Evolutionary conservation across 2,797 vertebrate genomes (phyloP).

Genomic region (Clangula hyemalis): DNA sequence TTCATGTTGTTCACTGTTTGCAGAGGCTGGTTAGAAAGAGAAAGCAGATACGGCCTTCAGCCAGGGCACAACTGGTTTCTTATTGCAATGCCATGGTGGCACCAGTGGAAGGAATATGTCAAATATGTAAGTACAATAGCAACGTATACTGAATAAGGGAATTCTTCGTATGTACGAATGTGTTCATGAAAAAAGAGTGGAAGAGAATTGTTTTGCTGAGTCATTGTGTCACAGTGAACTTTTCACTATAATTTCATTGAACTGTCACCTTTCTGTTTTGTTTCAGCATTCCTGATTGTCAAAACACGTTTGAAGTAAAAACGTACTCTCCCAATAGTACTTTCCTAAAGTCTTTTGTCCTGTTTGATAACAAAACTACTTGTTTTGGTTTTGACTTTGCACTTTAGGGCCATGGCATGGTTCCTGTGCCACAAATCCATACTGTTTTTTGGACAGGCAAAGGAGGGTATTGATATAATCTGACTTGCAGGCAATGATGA

Average conservation of each 20-base stretch:
- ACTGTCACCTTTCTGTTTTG: not conserved
- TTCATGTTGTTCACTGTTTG: not conserved
- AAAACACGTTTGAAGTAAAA: not conserved
- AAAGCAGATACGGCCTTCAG: slow-evolving; percentile 95
- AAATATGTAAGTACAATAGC: slow-evolving; percentile 92
- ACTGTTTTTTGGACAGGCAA: not conserved
- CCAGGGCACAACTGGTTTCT: slow-evolving; percentile 96
- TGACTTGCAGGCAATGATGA: not conserved
- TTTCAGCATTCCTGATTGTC: not conserved
- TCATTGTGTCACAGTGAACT: not conserved
- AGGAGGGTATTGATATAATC: not conserved
- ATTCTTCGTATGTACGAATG: not conserved
- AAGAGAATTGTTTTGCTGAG: slow-evolving; percentile 26
- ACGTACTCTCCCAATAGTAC: not conserved
- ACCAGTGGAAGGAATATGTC: slow-evolving; percentile 98
- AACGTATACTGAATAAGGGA: not conserved
- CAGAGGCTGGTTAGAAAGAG: slow-evolving; percentile 97
- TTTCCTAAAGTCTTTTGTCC: not conserved
- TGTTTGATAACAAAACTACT: not conserved
- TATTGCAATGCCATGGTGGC: slow-evolving; percentile 98
- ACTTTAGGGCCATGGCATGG: not conserved
- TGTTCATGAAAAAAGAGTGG: not conserved
- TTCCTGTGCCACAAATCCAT: not conserved
- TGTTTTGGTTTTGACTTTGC: not conserved
- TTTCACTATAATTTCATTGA: not conserved